A percentile compares a stretch with the other conserved stretches of the same genome.
Conservation (phyloP, 2,888 invertebrate species). For the Junonia oenone region DNA sequence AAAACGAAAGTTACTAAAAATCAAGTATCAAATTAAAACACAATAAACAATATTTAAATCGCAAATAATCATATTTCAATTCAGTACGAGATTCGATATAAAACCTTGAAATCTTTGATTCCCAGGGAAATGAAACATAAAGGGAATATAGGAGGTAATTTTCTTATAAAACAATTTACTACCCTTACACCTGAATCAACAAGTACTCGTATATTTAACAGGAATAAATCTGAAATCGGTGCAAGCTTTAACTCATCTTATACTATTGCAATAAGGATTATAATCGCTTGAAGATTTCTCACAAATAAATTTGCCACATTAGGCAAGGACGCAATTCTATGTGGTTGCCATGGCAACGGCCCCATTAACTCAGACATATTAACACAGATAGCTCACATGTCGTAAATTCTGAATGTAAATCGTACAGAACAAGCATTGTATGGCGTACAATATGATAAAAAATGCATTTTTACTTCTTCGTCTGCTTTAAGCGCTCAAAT, state of each 20-base stretch:
- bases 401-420: slow-evolving; percentile 25
- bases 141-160: no score
- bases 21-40: no score
- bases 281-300: background rate
- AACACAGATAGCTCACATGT: slow-evolving; percentile 32
- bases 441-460: background rate
- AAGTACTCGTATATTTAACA: background rate
- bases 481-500: background rate
- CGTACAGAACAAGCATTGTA: slow-evolving; percentile 4
- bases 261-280: background rate
- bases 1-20: no score
- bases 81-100: no score
- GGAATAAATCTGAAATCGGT: background rate
- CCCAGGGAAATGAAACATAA: no score
- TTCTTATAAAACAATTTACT: background rate
- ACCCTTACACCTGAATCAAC: background rate
- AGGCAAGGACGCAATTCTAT: slow-evolving; percentile 22
- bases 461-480: background rate
- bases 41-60: no score
- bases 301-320: slow-evolving; percentile 5
- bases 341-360: slow-evolving; percentile 44
- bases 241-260: background rate
- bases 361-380: slow-evolving; percentile 48
- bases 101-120: no score
- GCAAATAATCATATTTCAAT: no score